These are phyloP conservation scores for Tychaedon coryphoeus DNA, from an alignment of 2,113 vertebrate genomes.

Conservation along the genomic window DNA sequence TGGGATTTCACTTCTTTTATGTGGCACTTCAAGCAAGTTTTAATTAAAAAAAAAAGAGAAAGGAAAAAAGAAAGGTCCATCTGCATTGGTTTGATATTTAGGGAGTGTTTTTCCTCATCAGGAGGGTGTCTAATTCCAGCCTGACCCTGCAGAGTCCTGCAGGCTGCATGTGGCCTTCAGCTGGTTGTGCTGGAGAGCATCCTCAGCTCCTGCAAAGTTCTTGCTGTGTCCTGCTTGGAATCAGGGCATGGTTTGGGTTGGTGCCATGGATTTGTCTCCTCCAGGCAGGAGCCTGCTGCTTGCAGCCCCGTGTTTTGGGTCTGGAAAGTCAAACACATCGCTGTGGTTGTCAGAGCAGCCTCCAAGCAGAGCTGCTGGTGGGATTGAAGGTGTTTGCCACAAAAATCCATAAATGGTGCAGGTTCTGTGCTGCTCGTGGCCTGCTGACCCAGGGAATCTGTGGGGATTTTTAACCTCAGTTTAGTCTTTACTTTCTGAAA, in stretches of 20 bases:
- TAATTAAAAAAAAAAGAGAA: background rate
- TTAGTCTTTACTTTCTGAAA: background rate
- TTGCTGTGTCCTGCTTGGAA: background rate
- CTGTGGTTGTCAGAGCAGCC: background rate
- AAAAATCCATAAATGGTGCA: background rate
- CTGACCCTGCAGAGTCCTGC: background rate
- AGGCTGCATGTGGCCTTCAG: background rate
- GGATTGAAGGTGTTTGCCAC: background rate
- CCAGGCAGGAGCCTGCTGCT: background rate
- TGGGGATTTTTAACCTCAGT: background rate
- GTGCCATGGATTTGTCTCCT: background rate
- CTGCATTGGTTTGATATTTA: conserved; percentile 14
- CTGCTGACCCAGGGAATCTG: background rate
- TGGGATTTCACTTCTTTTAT: conserved; percentile 13
- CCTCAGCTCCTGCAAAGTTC: background rate
- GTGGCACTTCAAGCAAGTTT: conserved; percentile 10
- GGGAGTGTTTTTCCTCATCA: background rate
- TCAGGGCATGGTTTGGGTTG: background rate
- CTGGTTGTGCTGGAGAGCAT: background rate
- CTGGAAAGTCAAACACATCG: rapidly evolving
- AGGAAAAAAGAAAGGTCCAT: background rate
- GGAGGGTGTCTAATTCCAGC: background rate
- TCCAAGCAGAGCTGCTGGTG: background rate
- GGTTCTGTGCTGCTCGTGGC: background rate
- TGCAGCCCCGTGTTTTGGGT: background rate